A percentile compares a stretch with the other conserved stretches of the same genome.
Conservation (phyloP, 2,888 invertebrate genomes). For the Vanessa cardui region DNA sequence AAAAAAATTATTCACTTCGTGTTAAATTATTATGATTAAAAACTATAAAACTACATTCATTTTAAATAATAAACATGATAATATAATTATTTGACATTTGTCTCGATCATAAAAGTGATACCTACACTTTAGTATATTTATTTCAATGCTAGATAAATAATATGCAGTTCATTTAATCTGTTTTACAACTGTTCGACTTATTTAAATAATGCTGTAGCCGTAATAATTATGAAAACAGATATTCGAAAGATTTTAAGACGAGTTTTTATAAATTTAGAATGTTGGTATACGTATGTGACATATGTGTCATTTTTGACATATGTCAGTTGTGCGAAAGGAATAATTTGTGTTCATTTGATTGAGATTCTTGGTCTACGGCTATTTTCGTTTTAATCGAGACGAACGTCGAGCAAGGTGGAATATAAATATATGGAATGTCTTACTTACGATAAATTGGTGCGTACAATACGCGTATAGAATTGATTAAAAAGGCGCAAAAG, state of each 20-base stretch:
- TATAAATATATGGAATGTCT: constrained; percentile 22
- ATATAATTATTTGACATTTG: neutral
- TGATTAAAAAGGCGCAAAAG: constrained; percentile 76
- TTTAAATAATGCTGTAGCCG: too few relatives aligned
- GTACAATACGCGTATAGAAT: constrained; percentile 47
- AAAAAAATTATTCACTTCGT: neutral
- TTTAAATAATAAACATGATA: constrained; percentile 2
- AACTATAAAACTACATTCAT: neutral
- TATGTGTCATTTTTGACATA: too few relatives aligned
- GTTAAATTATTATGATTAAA: neutral
- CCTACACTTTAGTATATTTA: too few relatives aligned
- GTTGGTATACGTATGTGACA: too few relatives aligned
- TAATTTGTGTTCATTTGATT: too few relatives aligned
- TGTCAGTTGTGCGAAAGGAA: too few relatives aligned
- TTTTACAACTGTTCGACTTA: too few relatives aligned
- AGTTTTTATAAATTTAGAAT: too few relatives aligned
- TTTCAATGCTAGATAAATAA: too few relatives aligned
- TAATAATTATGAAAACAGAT: too few relatives aligned
- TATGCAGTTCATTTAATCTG: too few relatives aligned
- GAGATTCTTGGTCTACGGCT: neutral
- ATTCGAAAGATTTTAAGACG: too few relatives aligned
- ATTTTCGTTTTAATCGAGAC: constrained; percentile 9
- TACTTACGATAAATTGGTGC: constrained; percentile 35
- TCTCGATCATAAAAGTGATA: neutral
- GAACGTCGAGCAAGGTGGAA: constrained; percentile 8